These are phyloP conservation scores for Parascotia fuliginaria DNA, from an alignment of 2,888 invertebrate genomes.

Conservation along the genomic window DNA sequence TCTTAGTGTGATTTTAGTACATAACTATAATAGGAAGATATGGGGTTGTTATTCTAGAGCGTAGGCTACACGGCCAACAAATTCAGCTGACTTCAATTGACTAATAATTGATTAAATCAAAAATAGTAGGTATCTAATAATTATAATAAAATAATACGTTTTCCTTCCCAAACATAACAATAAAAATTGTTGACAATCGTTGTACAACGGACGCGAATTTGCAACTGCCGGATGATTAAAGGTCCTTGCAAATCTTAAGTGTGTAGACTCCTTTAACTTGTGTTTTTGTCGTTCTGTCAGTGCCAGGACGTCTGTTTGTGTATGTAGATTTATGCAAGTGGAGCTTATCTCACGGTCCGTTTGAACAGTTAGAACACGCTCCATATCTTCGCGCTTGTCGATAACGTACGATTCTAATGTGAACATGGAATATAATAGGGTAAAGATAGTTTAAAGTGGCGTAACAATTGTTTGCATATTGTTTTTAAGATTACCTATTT, in stretches of 20 bases:
- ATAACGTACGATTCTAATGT: slow-evolving; percentile 60
- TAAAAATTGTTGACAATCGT: neutral
- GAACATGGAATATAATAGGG: slow-evolving; percentile 34
- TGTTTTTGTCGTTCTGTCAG: slow-evolving; percentile 67
- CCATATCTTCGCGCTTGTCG: slow-evolving; percentile 70
- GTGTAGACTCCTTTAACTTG: slow-evolving; percentile 32
- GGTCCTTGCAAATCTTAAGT: neutral
- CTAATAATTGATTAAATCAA: too few species aligned
- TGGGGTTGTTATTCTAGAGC: too few species aligned
- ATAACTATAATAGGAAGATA: too few species aligned
- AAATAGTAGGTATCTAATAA: too few species aligned
- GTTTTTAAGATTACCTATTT: too few species aligned
- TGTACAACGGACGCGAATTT: neutral
- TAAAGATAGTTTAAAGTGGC: slow-evolving; percentile 6
- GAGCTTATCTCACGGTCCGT: slow-evolving; percentile 74
- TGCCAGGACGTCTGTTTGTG: slow-evolving; percentile 53
- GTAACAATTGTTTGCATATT: too few species aligned
- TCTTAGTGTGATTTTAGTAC: too few species aligned
- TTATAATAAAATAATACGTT: too few species aligned
- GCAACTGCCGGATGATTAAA: neutral
- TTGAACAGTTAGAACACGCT: slow-evolving; percentile 68
- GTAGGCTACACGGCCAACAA: too few species aligned
- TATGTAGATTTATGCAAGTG: slow-evolving; percentile 79
- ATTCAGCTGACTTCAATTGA: too few species aligned
- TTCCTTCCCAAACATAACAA: too few species aligned